These are phyloP conservation scores for Melanchra persicariae DNA, from an alignment of 2,888 invertebrate species.

Conservation along the genomic window DNA sequence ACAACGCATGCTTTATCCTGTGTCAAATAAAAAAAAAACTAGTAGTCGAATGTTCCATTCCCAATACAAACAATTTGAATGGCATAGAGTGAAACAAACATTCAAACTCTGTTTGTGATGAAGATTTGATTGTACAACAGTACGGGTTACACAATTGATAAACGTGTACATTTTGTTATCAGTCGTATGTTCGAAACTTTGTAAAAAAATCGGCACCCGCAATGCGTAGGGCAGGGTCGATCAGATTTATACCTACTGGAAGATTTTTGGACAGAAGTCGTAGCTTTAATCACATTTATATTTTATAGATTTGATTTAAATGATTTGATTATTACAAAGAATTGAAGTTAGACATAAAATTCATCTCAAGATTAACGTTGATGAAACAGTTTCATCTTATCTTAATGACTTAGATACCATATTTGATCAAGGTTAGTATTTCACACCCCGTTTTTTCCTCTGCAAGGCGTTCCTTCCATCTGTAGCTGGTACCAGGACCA, in stretches of 20 bases:
- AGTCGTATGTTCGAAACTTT: conserved; percentile 1
- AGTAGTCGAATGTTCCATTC: neutral
- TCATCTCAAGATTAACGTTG: too few relatives aligned
- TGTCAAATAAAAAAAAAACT: neutral
- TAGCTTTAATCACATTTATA: too few relatives aligned
- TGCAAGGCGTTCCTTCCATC: too few relatives aligned
- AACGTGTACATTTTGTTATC: conserved; percentile 21
- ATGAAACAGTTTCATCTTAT: too few relatives aligned
- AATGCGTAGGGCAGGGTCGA: neutral
- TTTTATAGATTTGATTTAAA: too few relatives aligned
- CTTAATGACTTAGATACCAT: too few relatives aligned
- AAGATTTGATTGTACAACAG: conserved; percentile 31
- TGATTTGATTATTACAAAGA: too few relatives aligned
- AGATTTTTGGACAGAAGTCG: too few relatives aligned
- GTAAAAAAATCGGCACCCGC: neutral
- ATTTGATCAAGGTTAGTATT: too few relatives aligned
- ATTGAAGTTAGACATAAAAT: too few relatives aligned
- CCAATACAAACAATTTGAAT: conserved; percentile 19
- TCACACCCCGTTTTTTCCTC: too few relatives aligned
- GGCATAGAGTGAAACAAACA: neutral
- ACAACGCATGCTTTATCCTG: neutral
- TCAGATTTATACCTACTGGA: neutral
- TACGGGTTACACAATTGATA: conserved; percentile 21
- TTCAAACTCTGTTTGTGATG: conserved; percentile 15
- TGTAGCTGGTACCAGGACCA: too few relatives aligned